Evolutionary conservation across 2,888 invertebrate species (phyloP).

Genomic region (Rhorus exstirpatorius): DNA sequence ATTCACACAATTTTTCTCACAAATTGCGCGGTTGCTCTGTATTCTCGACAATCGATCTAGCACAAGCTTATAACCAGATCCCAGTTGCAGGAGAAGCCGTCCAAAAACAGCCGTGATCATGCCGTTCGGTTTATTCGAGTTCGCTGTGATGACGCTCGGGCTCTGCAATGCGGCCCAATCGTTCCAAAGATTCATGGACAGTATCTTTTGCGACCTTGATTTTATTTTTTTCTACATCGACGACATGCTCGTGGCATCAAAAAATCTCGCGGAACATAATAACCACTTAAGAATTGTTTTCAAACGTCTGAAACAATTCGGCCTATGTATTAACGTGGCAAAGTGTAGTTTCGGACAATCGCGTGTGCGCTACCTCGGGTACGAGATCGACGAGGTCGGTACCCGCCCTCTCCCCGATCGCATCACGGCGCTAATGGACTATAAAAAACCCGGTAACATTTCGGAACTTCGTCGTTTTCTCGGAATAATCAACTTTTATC

Average conservation of each 20-base stretch:
- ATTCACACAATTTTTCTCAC: conserved; percentile 45
- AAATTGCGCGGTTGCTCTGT: conserved; percentile 28
- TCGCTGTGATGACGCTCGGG: neutral
- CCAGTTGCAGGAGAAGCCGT: neutral
- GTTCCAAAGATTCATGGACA: conserved; percentile 1
- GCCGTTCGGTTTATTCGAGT: neutral
- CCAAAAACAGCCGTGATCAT: neutral
- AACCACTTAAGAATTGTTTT: too few species aligned
- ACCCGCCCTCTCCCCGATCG: too few species aligned
- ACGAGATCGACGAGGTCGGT: too few species aligned
- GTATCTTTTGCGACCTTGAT: neutral
- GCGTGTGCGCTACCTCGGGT: too few species aligned
- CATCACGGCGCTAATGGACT: too few species aligned
- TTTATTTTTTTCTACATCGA: neutral
- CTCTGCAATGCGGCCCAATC: conserved; percentile 5
- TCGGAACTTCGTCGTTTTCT: too few species aligned
- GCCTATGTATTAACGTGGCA: too few species aligned
- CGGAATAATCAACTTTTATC: too few species aligned
- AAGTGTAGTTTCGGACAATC: too few species aligned
- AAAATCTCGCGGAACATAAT: neutral
- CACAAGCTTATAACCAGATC: neutral
- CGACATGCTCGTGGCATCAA: neutral
- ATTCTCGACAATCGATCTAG: neutral
- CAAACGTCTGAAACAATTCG: too few species aligned
- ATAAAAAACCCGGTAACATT: too few species aligned